A percentile compares a stretch with the other conserved stretches of the same genome.
These are phyloP conservation scores for Siderastrea siderea DNA, from an alignment of 92 coral and sea anemone genomes.

Conservation along the genomic window DNA sequence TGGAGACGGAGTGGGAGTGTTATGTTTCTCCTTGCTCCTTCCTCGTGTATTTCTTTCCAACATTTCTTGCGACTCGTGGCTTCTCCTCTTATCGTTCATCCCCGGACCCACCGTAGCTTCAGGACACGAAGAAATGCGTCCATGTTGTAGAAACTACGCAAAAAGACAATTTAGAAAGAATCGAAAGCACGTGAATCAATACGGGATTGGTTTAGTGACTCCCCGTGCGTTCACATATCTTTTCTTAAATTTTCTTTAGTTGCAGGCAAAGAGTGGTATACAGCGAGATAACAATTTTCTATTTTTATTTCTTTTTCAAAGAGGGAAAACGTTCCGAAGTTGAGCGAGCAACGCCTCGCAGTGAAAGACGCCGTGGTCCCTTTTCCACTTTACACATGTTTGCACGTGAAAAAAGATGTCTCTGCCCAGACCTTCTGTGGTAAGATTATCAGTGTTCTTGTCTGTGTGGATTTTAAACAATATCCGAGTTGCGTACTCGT, in stretches of 20 bases:
- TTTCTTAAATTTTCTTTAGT: background rate
- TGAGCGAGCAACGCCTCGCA: slow-evolving; percentile 45
- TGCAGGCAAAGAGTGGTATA: background rate
- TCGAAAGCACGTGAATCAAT: background rate
- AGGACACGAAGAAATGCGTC: no score
- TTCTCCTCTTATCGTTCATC: no score
- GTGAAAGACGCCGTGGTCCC: slow-evolving; percentile 62
- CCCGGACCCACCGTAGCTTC: no score
- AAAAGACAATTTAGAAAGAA: no score
- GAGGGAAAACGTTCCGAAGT: slow-evolving; percentile 15
- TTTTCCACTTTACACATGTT: slow-evolving; percentile 65
- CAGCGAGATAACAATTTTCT: no score
- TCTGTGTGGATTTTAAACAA: background rate
- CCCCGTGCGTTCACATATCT: background rate
- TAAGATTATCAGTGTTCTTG: slow-evolving; percentile 1
- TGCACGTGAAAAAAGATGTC: background rate
- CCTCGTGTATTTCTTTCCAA: no score
- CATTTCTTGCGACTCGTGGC: no score
- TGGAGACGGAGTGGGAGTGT: no score
- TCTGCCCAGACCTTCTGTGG: slow-evolving; percentile 68
- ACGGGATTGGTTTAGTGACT: background rate
- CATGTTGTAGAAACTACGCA: no score
- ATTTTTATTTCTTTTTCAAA: background rate
- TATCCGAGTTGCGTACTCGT: no score
- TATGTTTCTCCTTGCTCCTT: no score